Evolutionary conservation across 2,113 vertebrate genomes (phyloP).

Genomic region (Rhodinocichla rosea): DNA sequence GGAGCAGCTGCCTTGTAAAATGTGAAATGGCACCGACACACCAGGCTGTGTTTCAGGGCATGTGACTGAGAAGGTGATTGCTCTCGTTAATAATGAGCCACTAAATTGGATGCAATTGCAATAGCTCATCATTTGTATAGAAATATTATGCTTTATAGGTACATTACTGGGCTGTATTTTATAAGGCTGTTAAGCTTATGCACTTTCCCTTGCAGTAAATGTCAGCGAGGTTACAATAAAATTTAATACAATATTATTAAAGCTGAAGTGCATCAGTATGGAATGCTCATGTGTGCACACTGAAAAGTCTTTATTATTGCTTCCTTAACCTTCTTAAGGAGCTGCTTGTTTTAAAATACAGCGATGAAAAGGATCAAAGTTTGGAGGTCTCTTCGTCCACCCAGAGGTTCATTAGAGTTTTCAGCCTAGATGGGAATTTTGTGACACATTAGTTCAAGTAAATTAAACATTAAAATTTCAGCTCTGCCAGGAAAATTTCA

Average conservation of each 20-base stretch:
- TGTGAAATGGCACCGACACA: background rate
- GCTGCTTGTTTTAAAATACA: conserved; percentile 19
- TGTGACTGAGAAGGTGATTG: conserved; percentile 56
- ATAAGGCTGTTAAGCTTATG: conserved; percentile 51
- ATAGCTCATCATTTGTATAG: conserved; percentile 52
- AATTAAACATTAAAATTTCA: conserved; percentile 53
- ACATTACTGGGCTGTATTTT: conserved; percentile 60
- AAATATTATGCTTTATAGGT: conserved; percentile 63
- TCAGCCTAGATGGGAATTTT: conserved; percentile 6
- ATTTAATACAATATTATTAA: conserved; percentile 63
- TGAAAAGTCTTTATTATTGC: conserved; percentile 48
- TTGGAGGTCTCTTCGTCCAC: conserved; percentile 38
- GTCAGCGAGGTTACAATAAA: conserved; percentile 59
- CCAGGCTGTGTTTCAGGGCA: background rate
- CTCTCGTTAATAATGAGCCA: conserved; percentile 46
- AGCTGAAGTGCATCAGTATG: conserved; percentile 56
- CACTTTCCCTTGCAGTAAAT: conserved; percentile 54
- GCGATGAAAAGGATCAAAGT: conserved; percentile 17
- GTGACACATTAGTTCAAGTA: conserved; percentile 54
- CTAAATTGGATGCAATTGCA: conserved; percentile 64
- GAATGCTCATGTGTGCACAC: conserved; percentile 48
- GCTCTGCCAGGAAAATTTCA: conserved; percentile 51
- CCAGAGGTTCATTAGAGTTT: conserved; percentile 42
- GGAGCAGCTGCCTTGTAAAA: conserved; percentile 51
- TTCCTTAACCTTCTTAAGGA: conserved; percentile 63